Conservation (phyloP, 2,797 vertebrate species). For the Argya squamiceps region DNA sequence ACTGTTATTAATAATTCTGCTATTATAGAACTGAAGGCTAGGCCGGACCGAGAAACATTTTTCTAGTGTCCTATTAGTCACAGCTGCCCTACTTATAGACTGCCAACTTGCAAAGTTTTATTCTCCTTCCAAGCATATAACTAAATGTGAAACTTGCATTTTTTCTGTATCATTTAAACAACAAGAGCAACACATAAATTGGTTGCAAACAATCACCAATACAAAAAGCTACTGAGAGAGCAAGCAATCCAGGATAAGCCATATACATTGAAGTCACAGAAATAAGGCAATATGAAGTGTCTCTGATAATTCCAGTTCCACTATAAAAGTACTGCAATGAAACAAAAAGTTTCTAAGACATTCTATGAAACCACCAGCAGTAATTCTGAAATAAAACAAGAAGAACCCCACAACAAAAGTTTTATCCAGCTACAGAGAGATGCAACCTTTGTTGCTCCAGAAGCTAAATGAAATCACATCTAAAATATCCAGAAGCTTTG, state of each 20-base stretch:
- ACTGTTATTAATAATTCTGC: neutral
- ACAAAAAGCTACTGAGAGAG: neutral
- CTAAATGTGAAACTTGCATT: neutral
- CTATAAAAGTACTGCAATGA: neutral
- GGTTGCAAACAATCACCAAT: neutral
- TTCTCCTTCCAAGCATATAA: neutral
- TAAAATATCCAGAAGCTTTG: neutral
- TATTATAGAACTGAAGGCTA: neutral
- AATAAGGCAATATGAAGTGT: neutral
- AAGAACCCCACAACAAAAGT: neutral
- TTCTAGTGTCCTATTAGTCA: neutral
- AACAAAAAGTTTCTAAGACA: neutral
- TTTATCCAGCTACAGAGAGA: neutral
- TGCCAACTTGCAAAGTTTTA: neutral
- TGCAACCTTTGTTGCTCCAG: neutral
- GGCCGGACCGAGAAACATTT: neutral
- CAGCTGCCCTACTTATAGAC: neutral
- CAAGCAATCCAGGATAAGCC: neutral
- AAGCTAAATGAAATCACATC: neutral
- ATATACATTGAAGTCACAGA: neutral
- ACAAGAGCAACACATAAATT: neutral
- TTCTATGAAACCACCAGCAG: neutral
- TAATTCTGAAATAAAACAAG: neutral
- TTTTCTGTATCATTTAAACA: neutral
- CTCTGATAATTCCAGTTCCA: neutral